Conservation (phyloP, 2,888 invertebrate species). For the Blomia tropicalis region DNA sequence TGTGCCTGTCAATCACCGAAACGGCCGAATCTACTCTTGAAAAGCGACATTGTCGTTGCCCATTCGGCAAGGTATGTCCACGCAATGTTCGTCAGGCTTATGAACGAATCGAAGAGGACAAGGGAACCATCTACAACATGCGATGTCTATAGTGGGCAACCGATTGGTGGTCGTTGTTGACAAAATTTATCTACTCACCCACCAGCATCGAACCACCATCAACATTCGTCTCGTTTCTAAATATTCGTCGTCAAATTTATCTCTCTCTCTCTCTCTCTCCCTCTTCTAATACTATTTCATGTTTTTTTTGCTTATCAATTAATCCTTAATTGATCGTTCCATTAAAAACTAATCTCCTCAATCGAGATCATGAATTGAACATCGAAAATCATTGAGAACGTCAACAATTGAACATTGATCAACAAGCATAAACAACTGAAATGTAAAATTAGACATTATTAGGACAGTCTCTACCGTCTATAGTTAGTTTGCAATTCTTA, state of each 20-base stretch:
- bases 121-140: slow-evolving; percentile 26
- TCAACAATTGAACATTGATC: too few relatives aligned
- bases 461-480: too few relatives aligned
- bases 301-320: neutral
- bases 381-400: too few relatives aligned
- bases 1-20: slow-evolving; percentile 26
- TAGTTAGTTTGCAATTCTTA: too few relatives aligned
- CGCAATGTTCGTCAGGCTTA: slow-evolving; percentile 23
- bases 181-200: neutral
- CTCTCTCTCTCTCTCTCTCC: neutral
- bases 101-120: slow-evolving; percentile 22
- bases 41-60: slow-evolving; percentile 26
- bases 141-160: slow-evolving; percentile 20
- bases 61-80: slow-evolving; percentile 26
- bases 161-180: too few relatives aligned
- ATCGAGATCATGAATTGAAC: too few relatives aligned
- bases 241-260: too few relatives aligned
- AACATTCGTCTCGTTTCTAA: neutral
- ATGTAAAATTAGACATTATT: too few relatives aligned
- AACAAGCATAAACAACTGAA: too few relatives aligned
- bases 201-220: neutral
- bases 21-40: slow-evolving; percentile 22
- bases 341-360: too few relatives aligned
- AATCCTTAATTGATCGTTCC: too few relatives aligned
- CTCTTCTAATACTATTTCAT: neutral